These are phyloP conservation scores for Campoplex capitator DNA, from an alignment of 2,888 invertebrate genomes.

Conservation along the genomic window DNA sequence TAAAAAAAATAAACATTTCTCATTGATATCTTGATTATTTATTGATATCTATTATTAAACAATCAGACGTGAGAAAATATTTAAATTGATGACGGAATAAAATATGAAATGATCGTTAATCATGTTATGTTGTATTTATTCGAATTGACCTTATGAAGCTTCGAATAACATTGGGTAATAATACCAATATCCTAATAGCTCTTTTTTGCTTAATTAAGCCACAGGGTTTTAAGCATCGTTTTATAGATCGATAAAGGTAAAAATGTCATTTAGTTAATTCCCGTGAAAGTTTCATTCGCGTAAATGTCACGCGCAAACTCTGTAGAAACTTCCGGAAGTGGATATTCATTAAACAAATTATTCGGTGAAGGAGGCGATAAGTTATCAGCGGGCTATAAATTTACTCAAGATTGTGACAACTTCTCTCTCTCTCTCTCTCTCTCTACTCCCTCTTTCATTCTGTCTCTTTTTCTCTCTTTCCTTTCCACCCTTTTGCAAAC, in stretches of 20 bases:
- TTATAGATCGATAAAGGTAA: slow-evolving; percentile 21
- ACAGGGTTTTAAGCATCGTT: background rate
- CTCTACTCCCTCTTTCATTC: slow-evolving; percentile 4
- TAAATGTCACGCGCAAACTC: slow-evolving; percentile 8
- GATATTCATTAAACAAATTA: slow-evolving; percentile 67
- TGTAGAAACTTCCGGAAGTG: slow-evolving; percentile 41
- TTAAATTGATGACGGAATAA: background rate
- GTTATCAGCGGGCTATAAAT: slow-evolving; percentile 65
- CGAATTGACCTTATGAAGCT: background rate
- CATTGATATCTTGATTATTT: too few relatives aligned
- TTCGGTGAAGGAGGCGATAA: slow-evolving; percentile 54
- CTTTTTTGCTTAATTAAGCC: slow-evolving; percentile 8
- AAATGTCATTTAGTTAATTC: slow-evolving; percentile 27
- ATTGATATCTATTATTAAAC: background rate
- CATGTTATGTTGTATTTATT: background rate
- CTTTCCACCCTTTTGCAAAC: slow-evolving; percentile 61
- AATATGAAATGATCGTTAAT: background rate
- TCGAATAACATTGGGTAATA: background rate
- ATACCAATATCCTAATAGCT: slow-evolving; percentile 3
- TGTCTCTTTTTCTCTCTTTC: slow-evolving; percentile 47
- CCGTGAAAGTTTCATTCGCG: background rate
- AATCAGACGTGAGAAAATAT: background rate
- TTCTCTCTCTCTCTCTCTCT: slow-evolving; percentile 28
- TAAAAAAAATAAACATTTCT: background rate
- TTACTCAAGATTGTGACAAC: slow-evolving; percentile 62